These are phyloP conservation scores for Sussaba pulchella DNA, from an alignment of 2,888 invertebrate species.

Conservation along the genomic window DNA sequence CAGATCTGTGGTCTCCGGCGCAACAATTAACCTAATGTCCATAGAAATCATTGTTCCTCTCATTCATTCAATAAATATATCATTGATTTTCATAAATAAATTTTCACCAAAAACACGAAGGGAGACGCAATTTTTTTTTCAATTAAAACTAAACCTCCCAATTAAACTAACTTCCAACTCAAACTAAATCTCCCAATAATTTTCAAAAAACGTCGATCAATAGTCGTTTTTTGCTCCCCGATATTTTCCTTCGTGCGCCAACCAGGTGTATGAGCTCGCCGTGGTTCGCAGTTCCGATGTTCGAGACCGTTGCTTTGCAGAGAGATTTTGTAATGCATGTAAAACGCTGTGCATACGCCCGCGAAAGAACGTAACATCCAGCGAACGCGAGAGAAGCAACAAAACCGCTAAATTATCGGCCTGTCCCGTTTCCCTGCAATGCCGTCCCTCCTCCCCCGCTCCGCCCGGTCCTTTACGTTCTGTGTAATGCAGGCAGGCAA, in stretches of 20 bases:
- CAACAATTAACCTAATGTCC: too few species aligned
- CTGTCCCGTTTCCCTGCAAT: conserved; percentile 72
- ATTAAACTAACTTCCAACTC: too few species aligned
- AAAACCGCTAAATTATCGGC: conserved; percentile 81
- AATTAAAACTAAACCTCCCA: too few species aligned
- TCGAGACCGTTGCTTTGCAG: conserved; percentile 33
- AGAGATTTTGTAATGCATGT: conserved; percentile 77
- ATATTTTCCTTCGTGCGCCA: not conserved
- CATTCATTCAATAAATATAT: too few species aligned
- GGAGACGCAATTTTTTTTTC: too few species aligned
- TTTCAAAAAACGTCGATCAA: too few species aligned
- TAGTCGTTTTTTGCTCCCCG: too few species aligned
- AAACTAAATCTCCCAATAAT: too few species aligned
- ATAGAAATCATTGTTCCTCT: too few species aligned
- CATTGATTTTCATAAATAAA: too few species aligned
- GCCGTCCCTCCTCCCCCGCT: conserved; percentile 22
- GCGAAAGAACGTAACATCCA: conserved; percentile 66
- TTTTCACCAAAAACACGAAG: too few species aligned
- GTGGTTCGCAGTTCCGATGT: conserved; percentile 31
- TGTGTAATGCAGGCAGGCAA: conserved; percentile 32
- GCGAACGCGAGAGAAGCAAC: conserved; percentile 72
- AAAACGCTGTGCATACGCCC: conserved; percentile 73
- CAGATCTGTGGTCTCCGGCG: too few species aligned
- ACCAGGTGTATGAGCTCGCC: conserved; percentile 7
- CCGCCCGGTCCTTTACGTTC: conserved; percentile 9